These are phyloP conservation scores for Diplodus puntazzo DNA, from an alignment of 2,797 vertebrate species.

Conservation along the genomic window DNA sequence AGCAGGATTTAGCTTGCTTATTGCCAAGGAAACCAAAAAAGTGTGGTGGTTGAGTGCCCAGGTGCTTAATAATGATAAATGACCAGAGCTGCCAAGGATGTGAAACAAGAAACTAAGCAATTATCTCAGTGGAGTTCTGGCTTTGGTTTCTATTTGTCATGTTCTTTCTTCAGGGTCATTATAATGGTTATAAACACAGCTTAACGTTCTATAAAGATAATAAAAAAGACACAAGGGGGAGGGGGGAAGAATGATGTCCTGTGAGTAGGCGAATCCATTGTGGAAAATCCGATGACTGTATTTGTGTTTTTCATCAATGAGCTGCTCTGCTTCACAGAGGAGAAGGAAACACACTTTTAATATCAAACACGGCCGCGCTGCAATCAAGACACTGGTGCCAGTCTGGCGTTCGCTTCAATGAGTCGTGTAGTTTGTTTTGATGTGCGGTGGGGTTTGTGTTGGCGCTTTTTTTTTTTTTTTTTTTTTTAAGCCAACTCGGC, in stretches of 20 bases:
- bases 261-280: background rate
- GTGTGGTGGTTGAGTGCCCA: slow-evolving; percentile 47
- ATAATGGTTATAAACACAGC: slow-evolving; percentile 10
- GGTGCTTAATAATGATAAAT: slow-evolving; percentile 69
- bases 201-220: background rate
- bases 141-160: slow-evolving; percentile 14
- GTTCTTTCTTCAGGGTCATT: slow-evolving; percentile 3
- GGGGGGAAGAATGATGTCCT: background rate
- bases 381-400: slow-evolving; percentile 12
- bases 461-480: background rate
- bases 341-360: slow-evolving; percentile 9
- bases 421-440: slow-evolving; percentile 27
- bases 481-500: slow-evolving; percentile 23
- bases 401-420: slow-evolving; percentile 11
- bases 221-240: background rate
- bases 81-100: slow-evolving; percentile 31
- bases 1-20: slow-evolving; percentile 80
- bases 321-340: background rate
- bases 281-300: background rate
- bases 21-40: slow-evolving; percentile 81
- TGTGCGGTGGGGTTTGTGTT: slow-evolving; percentile 15
- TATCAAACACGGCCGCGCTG: slow-evolving; percentile 9
- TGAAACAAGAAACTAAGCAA: slow-evolving; percentile 48
- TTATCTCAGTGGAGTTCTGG: slow-evolving; percentile 42
- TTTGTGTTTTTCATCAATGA: slow-evolving; percentile 51